phyloP scores from a whole-genome alignment of 1,140 invertebrate genomes.

The Hestina assimilis region DNA sequence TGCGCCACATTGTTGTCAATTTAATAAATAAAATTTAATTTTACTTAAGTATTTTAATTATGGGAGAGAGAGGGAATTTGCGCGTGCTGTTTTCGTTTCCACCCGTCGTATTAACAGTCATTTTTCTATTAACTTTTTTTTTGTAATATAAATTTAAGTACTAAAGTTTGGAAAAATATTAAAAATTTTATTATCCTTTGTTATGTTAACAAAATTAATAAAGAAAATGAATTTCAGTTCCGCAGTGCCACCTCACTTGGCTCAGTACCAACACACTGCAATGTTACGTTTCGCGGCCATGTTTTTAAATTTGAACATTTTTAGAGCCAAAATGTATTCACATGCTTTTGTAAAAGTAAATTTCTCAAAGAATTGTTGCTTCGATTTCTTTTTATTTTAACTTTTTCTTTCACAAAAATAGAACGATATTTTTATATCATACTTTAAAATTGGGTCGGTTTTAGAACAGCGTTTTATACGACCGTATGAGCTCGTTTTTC shows the following conservation, averaged over 20 bases:
- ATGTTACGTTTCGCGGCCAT: slow-evolving; percentile 21
- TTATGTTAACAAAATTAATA: slow-evolving; percentile 40
- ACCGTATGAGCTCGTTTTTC: too few species aligned
- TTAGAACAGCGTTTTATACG: too few species aligned
- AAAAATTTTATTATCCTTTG: slow-evolving; percentile 7
- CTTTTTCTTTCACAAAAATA: background rate
- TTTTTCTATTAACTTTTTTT: too few species aligned
- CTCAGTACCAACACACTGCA: slow-evolving; percentile 29
- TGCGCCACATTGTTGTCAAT: too few species aligned
- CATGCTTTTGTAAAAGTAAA: background rate
- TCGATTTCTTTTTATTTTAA: background rate
- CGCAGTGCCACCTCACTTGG: slow-evolving; percentile 32
- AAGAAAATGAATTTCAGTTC: slow-evolving; percentile 35
- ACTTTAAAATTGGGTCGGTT: background rate
- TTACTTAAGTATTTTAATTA: too few species aligned
- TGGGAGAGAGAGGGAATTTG: too few species aligned
- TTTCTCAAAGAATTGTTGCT: background rate
- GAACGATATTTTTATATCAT: background rate
- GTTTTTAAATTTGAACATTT: slow-evolving; percentile 13
- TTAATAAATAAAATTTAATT: too few species aligned
- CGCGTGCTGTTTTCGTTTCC: too few species aligned
- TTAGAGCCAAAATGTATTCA: slow-evolving; percentile 2
- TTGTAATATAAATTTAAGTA: background rate
- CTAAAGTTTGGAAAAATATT: background rate
- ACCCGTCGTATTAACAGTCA: too few species aligned